Base-by-base conservation (phyloP, 2,888 invertebrate species). In the Dendrolimus pini region DNA sequence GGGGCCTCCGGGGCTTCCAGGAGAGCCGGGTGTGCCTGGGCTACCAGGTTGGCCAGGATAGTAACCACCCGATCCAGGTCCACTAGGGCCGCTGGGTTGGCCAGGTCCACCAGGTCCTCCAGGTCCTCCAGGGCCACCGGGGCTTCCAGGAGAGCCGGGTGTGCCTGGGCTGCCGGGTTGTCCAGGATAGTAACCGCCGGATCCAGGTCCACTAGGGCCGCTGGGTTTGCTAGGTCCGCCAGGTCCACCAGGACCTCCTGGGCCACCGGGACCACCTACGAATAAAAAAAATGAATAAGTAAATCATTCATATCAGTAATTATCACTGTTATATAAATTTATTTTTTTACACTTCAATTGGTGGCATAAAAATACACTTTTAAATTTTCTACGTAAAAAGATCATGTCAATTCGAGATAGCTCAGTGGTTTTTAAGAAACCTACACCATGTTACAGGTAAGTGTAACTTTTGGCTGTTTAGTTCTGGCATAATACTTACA, bases 241-340 rank as follows among this genome's bases (percentile, higher is more conserved):
- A 10, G 71, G 94, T 54, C 89, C 82, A 57, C 81, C 89, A 9
- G 93, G 93, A 14, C 69, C 70, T 13, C 68, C 68, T 57, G 70
- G 70, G 57, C 69, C 69, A 41, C 69, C 70, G 30, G 30, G 30
- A 30, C 30, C 30, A 30, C 30, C 30, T 30, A 30, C 30, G 30
- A 30, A 30, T 30, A 30, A 30, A 30, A 30, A 30, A 6, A 30
- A 30, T 55, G 13, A 59, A 7, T 30, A 56, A 52, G 7, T 9
- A 7, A 30, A 9, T 10, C 0, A 12, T 55, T 2, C 30, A 52
- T 55, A 14, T 14, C 41, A 55, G 7, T 7, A 56, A 30, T 30
- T 30, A 30, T 6, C 30, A 30, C 3, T 30, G 30, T 6, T 30
- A 30, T 30, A 30, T 30, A 30, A 30, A 30, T 30, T n/a, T 54